phyloP scores from a whole-genome alignment of 1,140 invertebrate species.

The Conopomorpha cramerella region DNA sequence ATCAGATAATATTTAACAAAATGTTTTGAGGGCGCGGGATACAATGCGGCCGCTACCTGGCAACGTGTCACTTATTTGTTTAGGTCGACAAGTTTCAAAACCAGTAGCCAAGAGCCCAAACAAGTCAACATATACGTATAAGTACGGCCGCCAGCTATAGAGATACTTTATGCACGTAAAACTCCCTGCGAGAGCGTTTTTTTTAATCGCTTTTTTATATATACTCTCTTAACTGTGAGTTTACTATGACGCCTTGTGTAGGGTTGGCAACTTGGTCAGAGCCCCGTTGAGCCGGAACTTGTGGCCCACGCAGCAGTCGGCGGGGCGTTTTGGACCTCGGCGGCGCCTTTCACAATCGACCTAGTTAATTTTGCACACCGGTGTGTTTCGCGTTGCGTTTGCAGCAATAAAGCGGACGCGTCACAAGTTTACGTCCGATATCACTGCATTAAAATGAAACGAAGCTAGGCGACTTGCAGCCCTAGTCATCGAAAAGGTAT shows the following conservation, averaged over 20 bases:
- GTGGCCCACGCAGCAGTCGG: too few species aligned
- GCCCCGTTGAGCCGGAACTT: too few species aligned
- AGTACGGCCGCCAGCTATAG: slow-evolving; percentile 16
- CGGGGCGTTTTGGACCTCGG: slow-evolving; percentile 30
- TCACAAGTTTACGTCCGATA: too few species aligned
- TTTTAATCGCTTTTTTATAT: slow-evolving; percentile 45
- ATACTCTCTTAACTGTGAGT: too few species aligned
- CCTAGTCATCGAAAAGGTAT: slow-evolving; percentile 24
- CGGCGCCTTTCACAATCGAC: slow-evolving; percentile 49
- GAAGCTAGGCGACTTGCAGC: slow-evolving; percentile 17
- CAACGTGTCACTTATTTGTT: slow-evolving; percentile 52
- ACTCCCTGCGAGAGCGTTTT: slow-evolving; percentile 28
- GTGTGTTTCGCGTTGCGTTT: too few species aligned
- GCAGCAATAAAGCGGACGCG: too few species aligned
- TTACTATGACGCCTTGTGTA: slow-evolving; percentile 25
- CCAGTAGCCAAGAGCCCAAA: slow-evolving; percentile 43
- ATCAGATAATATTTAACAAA: slow-evolving; percentile 53
- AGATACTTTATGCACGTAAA: too few species aligned
- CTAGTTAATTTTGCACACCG: too few species aligned
- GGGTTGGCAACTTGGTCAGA: too few species aligned
- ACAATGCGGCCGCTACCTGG: slow-evolving; percentile 44
- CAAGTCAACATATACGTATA: slow-evolving; percentile 22
- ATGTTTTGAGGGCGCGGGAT: slow-evolving; percentile 34
- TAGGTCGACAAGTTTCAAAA: slow-evolving; percentile 46
- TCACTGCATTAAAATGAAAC: too few species aligned